Evolutionary conservation across 2,888 invertebrate genomes (phyloP), one percentile per base, ranked within the genome.

Genomic region (Limnephilus lunatus): DNA sequence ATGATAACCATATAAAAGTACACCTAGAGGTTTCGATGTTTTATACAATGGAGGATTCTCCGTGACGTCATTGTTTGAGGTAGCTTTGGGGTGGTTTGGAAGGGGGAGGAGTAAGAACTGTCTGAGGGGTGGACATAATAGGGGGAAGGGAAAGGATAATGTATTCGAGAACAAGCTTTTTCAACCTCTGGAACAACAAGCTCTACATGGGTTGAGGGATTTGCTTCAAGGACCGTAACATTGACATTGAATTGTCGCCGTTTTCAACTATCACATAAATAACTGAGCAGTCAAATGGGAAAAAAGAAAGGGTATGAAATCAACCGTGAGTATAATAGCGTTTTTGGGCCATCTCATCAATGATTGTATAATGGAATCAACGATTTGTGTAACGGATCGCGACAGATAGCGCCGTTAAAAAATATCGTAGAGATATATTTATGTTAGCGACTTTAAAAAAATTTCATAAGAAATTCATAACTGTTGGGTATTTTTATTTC

Each of bases 111-210:
- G 25, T 68, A 25, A 25, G 68, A 68, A 25, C 2, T 68, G 25
- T 9, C 25, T 68, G 19, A 19, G 7, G 25, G 68, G 68, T 68
- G 68, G 68, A 68, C 25, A n/a, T 7, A 68, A 68, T 68, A 68
- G 25, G 9, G 68, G n/a, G 68, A 9, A n/a, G n/a, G 7, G 68
- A 68, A 82, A 30, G 82, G 82, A 19, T 7, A 82, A 32, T 19
- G 82, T 32, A 32, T 82, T 32, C 44, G 25, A 25, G n/a, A 85
- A 85, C 19, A 39, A 86, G 31, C 86, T 86, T 86, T 86, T 86
- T 86, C 86, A 48, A 86, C 86, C 30, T 86, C 44, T 86, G 86
- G 30, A 86, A 86, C n/a, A 86, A 86, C 86, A 86, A 48, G 86
- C 44, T 14, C 19, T 19, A 83, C 25, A 12, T 31, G 86, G 44